phyloP scores from a whole-genome alignment of 2,888 invertebrate species.

The Tridacna crocea region DNA sequence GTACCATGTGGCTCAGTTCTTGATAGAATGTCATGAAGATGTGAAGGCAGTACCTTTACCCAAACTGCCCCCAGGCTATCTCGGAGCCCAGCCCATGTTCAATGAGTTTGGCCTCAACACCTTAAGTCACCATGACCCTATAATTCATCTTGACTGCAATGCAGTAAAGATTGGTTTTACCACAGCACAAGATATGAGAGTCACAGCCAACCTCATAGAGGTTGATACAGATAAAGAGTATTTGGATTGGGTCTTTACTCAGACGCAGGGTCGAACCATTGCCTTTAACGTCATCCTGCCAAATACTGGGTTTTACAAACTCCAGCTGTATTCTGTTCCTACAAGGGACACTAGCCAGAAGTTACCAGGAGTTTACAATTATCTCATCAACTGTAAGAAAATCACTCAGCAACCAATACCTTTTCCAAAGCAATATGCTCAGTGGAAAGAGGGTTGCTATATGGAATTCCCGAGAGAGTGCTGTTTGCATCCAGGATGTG shows the following conservation, averaged over 20 bases:
- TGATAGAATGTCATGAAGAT: conserved; percentile 82
- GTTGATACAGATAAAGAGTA: conserved; percentile 78
- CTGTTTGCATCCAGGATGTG: conserved; percentile 67
- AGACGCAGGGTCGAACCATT: conserved; percentile 70
- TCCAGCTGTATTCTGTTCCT: conserved; percentile 83
- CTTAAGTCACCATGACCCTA: conserved; percentile 81
- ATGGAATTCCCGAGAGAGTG: conserved; percentile 79
- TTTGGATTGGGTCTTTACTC: conserved; percentile 82
- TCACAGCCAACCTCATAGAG: conserved; percentile 83
- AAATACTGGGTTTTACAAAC: conserved; percentile 82
- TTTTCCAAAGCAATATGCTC: conserved; percentile 84
- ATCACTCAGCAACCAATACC: conserved; percentile 72
- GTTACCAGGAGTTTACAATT: conserved; percentile 84
- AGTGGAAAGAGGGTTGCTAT: conserved; percentile 84
- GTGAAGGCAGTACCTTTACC: conserved; percentile 81
- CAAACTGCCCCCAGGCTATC: conserved; percentile 82
- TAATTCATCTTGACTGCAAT: conserved; percentile 81
- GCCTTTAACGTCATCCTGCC: conserved; percentile 79
- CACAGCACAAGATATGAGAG: conserved; percentile 77
- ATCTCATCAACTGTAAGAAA: conserved; percentile 81
- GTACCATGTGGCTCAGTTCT: conserved; percentile 83
- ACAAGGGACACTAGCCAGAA: conserved; percentile 80
- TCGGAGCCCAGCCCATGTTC: conserved; percentile 83
- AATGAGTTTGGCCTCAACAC: conserved; percentile 80
- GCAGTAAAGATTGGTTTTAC: conserved; percentile 76